Evolutionary conservation across 64 coral and sea anemone genomes (phyloP).

Genomic region (Dendronephthya gigantea): DNA sequence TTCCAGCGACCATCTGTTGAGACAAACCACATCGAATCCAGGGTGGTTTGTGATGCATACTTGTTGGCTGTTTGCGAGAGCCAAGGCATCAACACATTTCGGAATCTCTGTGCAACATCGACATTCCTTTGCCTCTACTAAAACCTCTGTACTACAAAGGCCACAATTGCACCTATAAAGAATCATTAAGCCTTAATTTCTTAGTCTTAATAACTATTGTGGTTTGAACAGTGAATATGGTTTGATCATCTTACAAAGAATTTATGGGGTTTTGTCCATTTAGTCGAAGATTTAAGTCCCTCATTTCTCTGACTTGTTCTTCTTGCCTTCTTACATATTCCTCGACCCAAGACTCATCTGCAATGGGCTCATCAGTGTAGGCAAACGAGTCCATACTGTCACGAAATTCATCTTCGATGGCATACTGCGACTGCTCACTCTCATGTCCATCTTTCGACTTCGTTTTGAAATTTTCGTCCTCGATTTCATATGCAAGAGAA

Average conservation of each 20-base stretch:
- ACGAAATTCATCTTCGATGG: neutral
- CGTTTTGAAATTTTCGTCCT: neutral
- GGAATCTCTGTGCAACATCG: neutral
- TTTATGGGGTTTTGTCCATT: neutral
- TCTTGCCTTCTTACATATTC: neutral
- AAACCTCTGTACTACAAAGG: neutral
- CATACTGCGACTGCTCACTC: neutral
- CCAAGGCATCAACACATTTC: neutral
- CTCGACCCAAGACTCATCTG: neutral
- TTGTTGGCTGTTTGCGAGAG: neutral
- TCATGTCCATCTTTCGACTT: neutral
- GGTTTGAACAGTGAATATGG: neutral
- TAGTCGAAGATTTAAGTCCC: neutral
- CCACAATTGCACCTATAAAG: slow-evolving; percentile 3
- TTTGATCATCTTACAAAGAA: neutral
- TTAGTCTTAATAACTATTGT: neutral
- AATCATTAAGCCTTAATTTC: neutral
- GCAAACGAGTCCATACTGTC: neutral
- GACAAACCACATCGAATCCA: neutral
- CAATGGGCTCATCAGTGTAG: neutral
- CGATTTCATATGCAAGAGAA: neutral
- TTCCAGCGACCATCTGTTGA: neutral
- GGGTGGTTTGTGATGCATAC: neutral
- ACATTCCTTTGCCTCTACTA: neutral
- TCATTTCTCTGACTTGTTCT: neutral